Evolutionary conservation across 2,888 invertebrate species (phyloP).

Genomic region (Agriotes lineatus): DNA sequence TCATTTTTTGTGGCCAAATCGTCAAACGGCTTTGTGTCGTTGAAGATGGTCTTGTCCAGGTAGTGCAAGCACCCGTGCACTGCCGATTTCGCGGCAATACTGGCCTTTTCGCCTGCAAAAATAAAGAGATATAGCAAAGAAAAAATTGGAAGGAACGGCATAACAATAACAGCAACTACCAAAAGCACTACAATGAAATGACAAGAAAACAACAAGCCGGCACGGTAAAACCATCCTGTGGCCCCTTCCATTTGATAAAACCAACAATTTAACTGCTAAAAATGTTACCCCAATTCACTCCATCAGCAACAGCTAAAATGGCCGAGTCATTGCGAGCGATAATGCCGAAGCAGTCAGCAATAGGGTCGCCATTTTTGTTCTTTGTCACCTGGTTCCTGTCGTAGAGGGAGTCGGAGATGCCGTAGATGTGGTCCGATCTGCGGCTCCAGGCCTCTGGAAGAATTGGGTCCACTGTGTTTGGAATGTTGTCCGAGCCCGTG

Average conservation of each 20-base stretch:
- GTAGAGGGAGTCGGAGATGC: slow-evolving; percentile 83
- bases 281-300: slow-evolving; percentile 87
- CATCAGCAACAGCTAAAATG: slow-evolving; percentile 86
- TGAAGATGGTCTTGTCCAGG: slow-evolving; percentile 78
- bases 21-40: slow-evolving; percentile 63
- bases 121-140: not conserved
- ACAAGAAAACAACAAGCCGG: no score
- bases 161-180: no score
- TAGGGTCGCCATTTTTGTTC: slow-evolving; percentile 80
- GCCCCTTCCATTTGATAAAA: no score
- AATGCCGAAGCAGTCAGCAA: slow-evolving; percentile 89
- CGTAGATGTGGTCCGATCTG: slow-evolving; percentile 73
- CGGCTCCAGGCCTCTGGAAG: slow-evolving; percentile 70
- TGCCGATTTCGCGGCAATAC: slow-evolving; percentile 86
- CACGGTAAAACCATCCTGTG: no score
- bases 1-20: slow-evolving; percentile 58
- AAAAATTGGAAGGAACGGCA: no score
- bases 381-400: slow-evolving; percentile 85
- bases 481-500: slow-evolving; percentile 6
- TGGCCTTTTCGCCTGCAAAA: slow-evolving; percentile 77
- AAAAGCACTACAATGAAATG: no score
- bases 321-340: slow-evolving; percentile 80
- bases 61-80: slow-evolving; percentile 88
- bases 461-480: slow-evolving; percentile 49
- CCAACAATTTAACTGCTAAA: no score